phyloP scores from a whole-genome alignment of 2,797 vertebrate genomes.

The Chelon auratus region DNA sequence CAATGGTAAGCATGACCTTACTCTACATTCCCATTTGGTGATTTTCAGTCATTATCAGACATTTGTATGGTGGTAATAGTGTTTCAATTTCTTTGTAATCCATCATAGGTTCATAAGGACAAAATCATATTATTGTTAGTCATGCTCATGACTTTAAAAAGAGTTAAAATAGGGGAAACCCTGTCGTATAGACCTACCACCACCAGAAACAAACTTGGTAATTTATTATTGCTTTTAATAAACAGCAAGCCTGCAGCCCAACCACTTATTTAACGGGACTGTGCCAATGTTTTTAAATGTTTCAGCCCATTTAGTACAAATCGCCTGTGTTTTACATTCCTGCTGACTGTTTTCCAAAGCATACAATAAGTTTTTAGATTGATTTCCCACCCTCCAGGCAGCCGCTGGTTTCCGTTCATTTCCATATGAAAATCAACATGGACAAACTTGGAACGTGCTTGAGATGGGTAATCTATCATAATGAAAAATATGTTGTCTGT shows the following conservation, averaged over 20 bases:
- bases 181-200: neutral
- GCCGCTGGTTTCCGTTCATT: slow-evolving; percentile 39
- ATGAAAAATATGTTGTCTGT: slow-evolving; percentile 21
- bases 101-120: slow-evolving; percentile 27
- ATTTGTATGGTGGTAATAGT: slow-evolving; percentile 26
- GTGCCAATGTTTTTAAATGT: slow-evolving; percentile 63
- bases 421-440: slow-evolving; percentile 43
- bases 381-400: slow-evolving; percentile 57
- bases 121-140: slow-evolving; percentile 14
- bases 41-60: slow-evolving; percentile 53
- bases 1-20: slow-evolving; percentile 10
- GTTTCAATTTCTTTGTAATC: slow-evolving; percentile 22
- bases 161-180: slow-evolving; percentile 9
- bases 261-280: slow-evolving; percentile 37
- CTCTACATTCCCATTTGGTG: slow-evolving; percentile 60
- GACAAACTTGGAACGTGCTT: slow-evolving; percentile 28
- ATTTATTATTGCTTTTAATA: slow-evolving; percentile 61
- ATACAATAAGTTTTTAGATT: slow-evolving; percentile 47
- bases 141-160: slow-evolving; percentile 9
- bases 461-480: slow-evolving; percentile 41
- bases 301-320: slow-evolving; percentile 69
- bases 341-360: slow-evolving; percentile 62
- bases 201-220: slow-evolving; percentile 35
- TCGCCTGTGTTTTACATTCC: slow-evolving; percentile 59
- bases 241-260: slow-evolving; percentile 31